Conservation (phyloP, 2,113 vertebrate genomes). For the Neogobius melanostomus region DNA sequence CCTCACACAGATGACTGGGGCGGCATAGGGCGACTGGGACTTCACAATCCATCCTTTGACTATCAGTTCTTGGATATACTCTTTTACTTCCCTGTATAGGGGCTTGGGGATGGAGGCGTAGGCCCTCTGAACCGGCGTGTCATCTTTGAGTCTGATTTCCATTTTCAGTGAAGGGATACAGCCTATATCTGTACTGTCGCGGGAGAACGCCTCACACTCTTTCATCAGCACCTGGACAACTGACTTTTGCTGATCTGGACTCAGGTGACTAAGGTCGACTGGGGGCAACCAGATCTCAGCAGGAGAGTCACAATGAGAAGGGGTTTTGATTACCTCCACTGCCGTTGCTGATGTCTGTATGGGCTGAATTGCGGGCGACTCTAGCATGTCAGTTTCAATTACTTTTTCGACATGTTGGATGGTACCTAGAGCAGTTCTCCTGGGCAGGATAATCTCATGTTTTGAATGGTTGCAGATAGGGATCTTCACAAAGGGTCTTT, state of each 20-base stretch:
- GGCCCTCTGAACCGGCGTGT: constrained; percentile 24
- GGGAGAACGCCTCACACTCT: constrained; percentile 4
- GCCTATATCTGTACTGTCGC: neutral
- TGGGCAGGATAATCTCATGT: constrained; percentile 4
- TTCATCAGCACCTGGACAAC: constrained; percentile 11
- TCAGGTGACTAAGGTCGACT: constrained; percentile 19
- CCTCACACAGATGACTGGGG: neutral
- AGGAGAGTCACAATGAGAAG: too few relatives aligned
- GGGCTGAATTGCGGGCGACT: neutral
- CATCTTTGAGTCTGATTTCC: constrained; percentile 21
- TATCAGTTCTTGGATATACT: constrained; percentile 8
- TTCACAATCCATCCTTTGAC: constrained; percentile 8
- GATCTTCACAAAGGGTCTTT: neutral
- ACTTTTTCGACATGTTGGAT: constrained; percentile 6
- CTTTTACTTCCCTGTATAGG: constrained; percentile 13
- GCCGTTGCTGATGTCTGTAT: neutral
- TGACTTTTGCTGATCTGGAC: constrained; percentile 1
- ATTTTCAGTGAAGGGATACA: constrained; percentile 19
- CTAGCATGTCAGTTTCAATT: neutral
- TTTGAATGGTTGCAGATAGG: constrained; percentile 12
- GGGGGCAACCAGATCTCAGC: neutral
- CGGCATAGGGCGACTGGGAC: constrained; percentile 15
- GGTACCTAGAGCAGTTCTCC: neutral
- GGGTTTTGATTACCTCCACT: neutral
- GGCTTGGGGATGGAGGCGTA: constrained; percentile 24